Base-by-base conservation (phyloP, 2,797 vertebrate genomes). In the Cyclopterus lumpus region DNA sequence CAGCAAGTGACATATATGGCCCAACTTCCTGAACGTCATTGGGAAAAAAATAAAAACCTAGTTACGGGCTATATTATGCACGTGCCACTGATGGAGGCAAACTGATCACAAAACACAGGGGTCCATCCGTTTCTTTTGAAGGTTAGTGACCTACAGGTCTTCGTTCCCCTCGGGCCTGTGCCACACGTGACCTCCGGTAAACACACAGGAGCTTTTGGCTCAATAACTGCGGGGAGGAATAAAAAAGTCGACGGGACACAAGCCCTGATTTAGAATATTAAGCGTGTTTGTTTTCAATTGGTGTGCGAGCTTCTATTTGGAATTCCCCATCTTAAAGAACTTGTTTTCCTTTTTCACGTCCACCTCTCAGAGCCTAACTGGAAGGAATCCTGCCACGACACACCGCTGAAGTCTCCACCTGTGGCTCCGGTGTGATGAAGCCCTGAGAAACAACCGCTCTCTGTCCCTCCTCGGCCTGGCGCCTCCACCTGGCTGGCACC, bases 371-470 rank as follows among this genome's bases (percentile, higher is more conserved):
- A 92, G 92, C 77, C 75, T 20, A 64, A 77, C 57, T 14, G 67
- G 67, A 81, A 73, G 72, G 54, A 30, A 24, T 70, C 70, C 61
- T 22, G 53, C 49, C 34, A 62, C 66, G 54, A 44, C 71, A 15
- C 67, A 69, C 71, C 32, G 22, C 74, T 53, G 74, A 83, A 71
- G 82, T 79, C 77, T 83, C 86, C 73, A 49, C 62, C 77, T 59
- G 84, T 66, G 75, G 53, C 70, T 67, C 22, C 54, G 20, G 63
- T 67, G 73, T 40, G 70, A 90, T 91, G 88, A 87, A 66, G 64
- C 48, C 46, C 51, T 86, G 67, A 89, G 67, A 66, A 77, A 69
- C 81, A 53, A 8, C 61, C 42, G 4, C 22, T n/a, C 77, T 78
- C 34, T 38, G 75, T 82, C 51, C 57, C 30, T 57, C 46, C 40